Base-by-base conservation (phyloP, 2,888 invertebrate species). In the Polydrusus cervinus region DNA sequence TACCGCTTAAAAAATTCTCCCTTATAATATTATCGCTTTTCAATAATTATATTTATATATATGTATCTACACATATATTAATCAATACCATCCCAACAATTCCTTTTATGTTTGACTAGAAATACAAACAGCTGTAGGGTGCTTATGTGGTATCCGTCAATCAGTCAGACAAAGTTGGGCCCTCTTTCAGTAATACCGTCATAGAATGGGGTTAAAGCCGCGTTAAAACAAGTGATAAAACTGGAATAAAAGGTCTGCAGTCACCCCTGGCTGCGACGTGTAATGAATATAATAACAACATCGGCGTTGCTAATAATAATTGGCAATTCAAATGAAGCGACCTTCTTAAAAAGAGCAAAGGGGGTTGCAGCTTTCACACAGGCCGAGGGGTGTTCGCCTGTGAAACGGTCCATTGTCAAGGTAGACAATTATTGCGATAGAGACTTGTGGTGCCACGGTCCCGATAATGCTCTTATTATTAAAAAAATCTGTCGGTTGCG, bases 281-380 rank as follows among this genome's bases (percentile, higher is more conserved):
- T 83, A 83, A 83, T 83, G 83, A 83, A 83, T 83, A 83, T 83
- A 83, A 83, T 83, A 83, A 83, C 82, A 83, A 82, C 82, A 83
- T 80, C 79, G 81, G 78, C 80, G 80, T 80, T 76, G 78, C 81
- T 80, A 80, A 82, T 79, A 78, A 80, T 83, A 83, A 83, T 83
- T 83, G 82, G 81, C 82, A 81, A 83, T 83, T 83, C 82, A 81
- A 81, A 81, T 81, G 79, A 80, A 78, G 77, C 77, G 76, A 77
- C 77, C 76, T 79, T 70, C 80, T 78, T 80, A 79, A 83, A 83
- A 83, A 82, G 83, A 81, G 83, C 83, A 82, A 80, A 74, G 75
- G 78, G 80, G 80, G 80, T 77, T 75, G 78, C 76, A 69, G 69
- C 67, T 78, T 80, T 80, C 81, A 80, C 81, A 81, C 78, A 79